These are phyloP conservation scores for Lasioglossum pauxillum DNA, from an alignment of 2,888 invertebrate genomes.

Conservation along the genomic window DNA sequence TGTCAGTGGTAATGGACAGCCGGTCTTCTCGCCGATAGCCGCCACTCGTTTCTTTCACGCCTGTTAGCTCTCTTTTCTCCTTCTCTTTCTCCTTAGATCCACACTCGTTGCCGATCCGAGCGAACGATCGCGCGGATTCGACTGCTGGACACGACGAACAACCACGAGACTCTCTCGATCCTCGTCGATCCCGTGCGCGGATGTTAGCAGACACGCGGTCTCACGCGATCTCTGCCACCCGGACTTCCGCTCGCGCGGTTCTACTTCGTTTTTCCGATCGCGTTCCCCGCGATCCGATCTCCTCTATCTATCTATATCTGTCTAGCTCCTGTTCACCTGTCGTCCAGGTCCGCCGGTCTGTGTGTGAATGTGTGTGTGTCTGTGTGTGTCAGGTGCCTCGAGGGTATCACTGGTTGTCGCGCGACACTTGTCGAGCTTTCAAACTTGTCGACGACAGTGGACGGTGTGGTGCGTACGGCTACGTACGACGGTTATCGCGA, in stretches of 20 bases:
- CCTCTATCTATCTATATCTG: background rate
- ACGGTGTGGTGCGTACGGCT: slow-evolving; percentile 35
- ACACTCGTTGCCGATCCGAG: background rate
- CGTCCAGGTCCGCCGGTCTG: slow-evolving; percentile 6
- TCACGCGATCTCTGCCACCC: slow-evolving; percentile 36
- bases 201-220: slow-evolving; percentile 57
- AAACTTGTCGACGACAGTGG: slow-evolving; percentile 44
- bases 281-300: background rate
- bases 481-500: slow-evolving; percentile 37
- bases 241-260: slow-evolving; percentile 27
- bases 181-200: slow-evolving; percentile 32
- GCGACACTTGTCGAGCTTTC: slow-evolving; percentile 17
- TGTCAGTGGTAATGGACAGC: slow-evolving; percentile 35
- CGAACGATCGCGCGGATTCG: slow-evolving; percentile 24
- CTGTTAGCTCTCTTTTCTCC: slow-evolving; percentile 2
- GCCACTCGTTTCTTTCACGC: slow-evolving; percentile 25
- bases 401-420: background rate
- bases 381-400: background rate
- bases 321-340: slow-evolving; percentile 14
- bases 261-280: slow-evolving; percentile 15
- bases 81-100: slow-evolving; percentile 4
- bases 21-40: slow-evolving; percentile 46
- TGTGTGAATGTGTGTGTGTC: too few relatives aligned
- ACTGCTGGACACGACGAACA: background rate
- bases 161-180: slow-evolving; percentile 30